phyloP scores from a whole-genome alignment of 2,113 vertebrate species.

The Rhinogobius similis region DNA sequence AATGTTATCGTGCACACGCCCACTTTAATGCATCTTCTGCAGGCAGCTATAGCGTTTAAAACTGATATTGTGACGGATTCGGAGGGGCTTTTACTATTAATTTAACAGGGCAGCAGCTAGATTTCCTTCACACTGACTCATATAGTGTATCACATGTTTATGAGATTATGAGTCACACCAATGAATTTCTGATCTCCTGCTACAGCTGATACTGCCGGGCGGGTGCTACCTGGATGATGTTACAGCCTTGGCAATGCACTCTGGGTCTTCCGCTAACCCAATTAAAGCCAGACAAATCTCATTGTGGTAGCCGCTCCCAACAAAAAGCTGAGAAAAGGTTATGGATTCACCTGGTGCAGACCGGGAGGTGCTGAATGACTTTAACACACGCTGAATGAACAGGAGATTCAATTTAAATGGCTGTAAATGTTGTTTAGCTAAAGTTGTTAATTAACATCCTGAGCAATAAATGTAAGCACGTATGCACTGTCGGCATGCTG shows the following conservation, averaged over 20 bases:
- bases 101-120: constrained; percentile 32
- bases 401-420: neutral
- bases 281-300: constrained; percentile 72
- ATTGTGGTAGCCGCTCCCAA: constrained; percentile 61
- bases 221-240: constrained; percentile 60
- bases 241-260: constrained; percentile 39
- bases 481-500: no score
- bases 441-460: neutral
- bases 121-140: constrained; percentile 46
- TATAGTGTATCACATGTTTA: constrained; percentile 45
- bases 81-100: constrained; percentile 44
- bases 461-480: no score
- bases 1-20: constrained; percentile 42
- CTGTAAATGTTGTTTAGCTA: neutral
- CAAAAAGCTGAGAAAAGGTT: constrained; percentile 20
- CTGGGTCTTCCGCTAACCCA: constrained; percentile 54
- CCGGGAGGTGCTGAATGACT: constrained; percentile 1
- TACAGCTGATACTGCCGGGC: constrained; percentile 24
- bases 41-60: constrained; percentile 39
- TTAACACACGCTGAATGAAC: neutral
- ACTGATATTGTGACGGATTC: constrained; percentile 39
- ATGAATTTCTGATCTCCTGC: constrained; percentile 44
- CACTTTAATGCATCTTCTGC: constrained; percentile 48
- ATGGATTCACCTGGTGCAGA: constrained; percentile 12
- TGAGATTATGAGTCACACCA: constrained; percentile 51